Evolutionary conservation across 2,113 vertebrate species (phyloP).

Genomic region (Struthio camelus): DNA sequence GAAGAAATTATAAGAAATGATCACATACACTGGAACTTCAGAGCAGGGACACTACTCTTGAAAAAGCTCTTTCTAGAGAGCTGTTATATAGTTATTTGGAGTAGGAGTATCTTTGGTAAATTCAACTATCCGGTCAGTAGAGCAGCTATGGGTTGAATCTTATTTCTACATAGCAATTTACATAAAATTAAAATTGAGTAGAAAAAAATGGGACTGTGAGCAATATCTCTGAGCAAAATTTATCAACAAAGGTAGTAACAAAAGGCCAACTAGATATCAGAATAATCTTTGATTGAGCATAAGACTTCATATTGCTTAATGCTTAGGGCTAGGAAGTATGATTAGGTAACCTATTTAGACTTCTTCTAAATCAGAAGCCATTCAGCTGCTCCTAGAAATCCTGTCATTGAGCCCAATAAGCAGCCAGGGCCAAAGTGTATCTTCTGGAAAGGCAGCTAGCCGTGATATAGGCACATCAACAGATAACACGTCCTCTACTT

Average conservation of each 20-base stretch:
- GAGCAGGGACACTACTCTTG: no score
- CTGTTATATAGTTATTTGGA: no score
- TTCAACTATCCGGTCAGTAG: no score
- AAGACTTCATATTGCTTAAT: neutral
- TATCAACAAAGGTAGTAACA: neutral
- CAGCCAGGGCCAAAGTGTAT: rapidly evolving
- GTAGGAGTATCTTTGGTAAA: no score
- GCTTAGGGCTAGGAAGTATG: neutral
- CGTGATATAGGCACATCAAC: neutral
- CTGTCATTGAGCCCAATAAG: neutral
- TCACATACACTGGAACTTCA: no score
- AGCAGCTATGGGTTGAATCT: no score
- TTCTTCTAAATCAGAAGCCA: neutral
- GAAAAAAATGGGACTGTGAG: neutral
- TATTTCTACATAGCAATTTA: neutral
- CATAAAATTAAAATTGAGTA: neutral
- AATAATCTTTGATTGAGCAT: neutral
- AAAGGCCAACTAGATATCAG: neutral
- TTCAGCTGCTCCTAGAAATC: neutral
- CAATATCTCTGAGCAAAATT: neutral
- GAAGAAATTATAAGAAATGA: no score
- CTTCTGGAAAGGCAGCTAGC: neutral
- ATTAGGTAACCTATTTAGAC: neutral
- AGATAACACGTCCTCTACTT: neutral
- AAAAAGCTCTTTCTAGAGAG: no score